Conservation (phyloP, 1,140 invertebrate species). For the Drosophila persimilis region DNA sequence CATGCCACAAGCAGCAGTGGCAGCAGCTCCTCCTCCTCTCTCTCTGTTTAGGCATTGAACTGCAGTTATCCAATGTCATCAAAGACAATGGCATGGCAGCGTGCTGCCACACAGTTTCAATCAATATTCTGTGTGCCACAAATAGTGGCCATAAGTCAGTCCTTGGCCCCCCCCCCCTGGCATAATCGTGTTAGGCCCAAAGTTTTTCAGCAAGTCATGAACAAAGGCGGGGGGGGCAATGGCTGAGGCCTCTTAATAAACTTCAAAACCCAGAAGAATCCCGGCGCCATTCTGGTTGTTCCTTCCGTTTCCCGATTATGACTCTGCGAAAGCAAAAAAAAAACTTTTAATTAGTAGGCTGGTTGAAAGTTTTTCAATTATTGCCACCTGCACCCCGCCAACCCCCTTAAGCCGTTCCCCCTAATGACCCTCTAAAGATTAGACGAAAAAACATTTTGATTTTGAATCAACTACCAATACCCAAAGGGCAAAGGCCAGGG, state of each 20-base stretch:
- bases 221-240: neutral
- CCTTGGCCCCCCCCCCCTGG: conserved; percentile 30
- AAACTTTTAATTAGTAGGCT: conserved; percentile 77
- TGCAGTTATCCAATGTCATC: conserved; percentile 60
- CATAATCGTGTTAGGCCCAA: conserved; percentile 58
- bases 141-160: conserved; percentile 60
- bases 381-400: conserved; percentile 66
- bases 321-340: conserved; percentile 37
- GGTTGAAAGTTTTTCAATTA: conserved; percentile 76
- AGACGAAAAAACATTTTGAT: conserved; percentile 53
- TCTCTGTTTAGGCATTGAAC: conserved; percentile 42
- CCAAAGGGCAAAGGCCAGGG: conserved; percentile 5
- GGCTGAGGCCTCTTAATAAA: conserved; percentile 44
- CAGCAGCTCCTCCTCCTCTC: conserved; percentile 21
- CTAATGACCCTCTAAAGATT: conserved; percentile 35
- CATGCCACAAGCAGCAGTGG: conserved; percentile 66
- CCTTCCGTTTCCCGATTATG: conserved; percentile 48
- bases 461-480: conserved; percentile 76
- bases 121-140: conserved; percentile 53
- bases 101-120: conserved; percentile 11
- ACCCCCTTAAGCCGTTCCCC: neutral
- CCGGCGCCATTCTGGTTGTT: conserved; percentile 1
- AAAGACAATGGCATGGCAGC: conserved; percentile 42
- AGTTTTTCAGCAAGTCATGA: conserved; percentile 67
- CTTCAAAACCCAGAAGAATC: conserved; percentile 51